Conservation (phyloP, 2,113 vertebrate genomes). For the Xyrauchen texanus region DNA sequence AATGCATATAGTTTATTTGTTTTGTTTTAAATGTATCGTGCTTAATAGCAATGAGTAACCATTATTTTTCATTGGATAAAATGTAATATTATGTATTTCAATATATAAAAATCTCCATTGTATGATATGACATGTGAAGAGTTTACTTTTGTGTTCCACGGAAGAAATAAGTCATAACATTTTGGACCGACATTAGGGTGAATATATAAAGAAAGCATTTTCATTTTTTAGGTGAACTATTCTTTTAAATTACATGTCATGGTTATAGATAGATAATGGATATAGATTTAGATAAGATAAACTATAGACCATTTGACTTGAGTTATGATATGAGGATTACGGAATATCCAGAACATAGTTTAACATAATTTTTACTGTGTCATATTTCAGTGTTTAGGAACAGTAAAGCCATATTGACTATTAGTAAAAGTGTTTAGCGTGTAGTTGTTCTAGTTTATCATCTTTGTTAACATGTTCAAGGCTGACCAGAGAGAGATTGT, state of each 20-base stretch:
- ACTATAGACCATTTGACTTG: conserved; percentile 1
- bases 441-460: not conserved
- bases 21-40: too few species aligned
- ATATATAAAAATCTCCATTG: too few species aligned
- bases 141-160: not conserved
- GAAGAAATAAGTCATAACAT: too few species aligned
- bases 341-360: too few species aligned
- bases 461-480: conserved; percentile 14
- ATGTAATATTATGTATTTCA: too few species aligned
- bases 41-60: too few species aligned
- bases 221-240: too few species aligned
- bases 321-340: not conserved
- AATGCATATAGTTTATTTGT: too few species aligned
- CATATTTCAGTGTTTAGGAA: not conserved
- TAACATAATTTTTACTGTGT: too few species aligned
- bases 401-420: not conserved
- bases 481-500: not conserved
- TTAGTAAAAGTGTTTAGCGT: not conserved
- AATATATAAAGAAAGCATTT: too few species aligned
- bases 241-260: conserved; percentile 6
- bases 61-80: too few species aligned
- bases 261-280: not conserved
- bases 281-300: conserved; percentile 20
- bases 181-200: too few species aligned
- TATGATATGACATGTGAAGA: conserved; percentile 52